Base-by-base conservation (phyloP, 1,140 invertebrate genomes). In the Trichoplusia ni region DNA sequence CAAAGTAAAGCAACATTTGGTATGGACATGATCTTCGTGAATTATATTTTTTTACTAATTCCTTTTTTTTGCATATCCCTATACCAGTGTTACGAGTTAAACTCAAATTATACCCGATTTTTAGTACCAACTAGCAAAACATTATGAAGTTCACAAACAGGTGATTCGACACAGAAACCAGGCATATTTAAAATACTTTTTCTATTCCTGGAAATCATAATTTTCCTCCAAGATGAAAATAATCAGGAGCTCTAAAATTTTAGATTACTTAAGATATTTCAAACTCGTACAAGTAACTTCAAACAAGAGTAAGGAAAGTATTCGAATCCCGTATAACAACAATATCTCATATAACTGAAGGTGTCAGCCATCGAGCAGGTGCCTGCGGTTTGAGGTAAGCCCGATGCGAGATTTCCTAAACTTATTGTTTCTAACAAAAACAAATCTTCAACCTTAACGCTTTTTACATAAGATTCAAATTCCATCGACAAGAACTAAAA, bases 281-380 rank as follows among this genome's bases (percentile, higher is more conserved):
- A 25, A 46, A 11, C 25, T 46, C 11, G 2, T 6, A 27, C 38
- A 40, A 21, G 19, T 19, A 14, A 2, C n/a, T 40, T 46, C 42
- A 46, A 46, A 46, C 8, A 14, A 46, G 11, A 27, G n/a, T 46
- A n/a, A 25, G 11, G 27, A 35, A 35, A 53, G 47, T n/a, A 27
- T 38, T 23, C 19, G 16, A 51, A 33, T 33, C 19, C 19, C 25
- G 11, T 33, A 44, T 59, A 44, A 31, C 54, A 19, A 59, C 25
- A 79, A 73, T 73, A 71, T 79, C 66, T 76, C 46, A 60, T 66
- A 70, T 64, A 69, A 60, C 49, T 64, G 54, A 72, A 77, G 70
- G 67, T 77, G 71, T 73, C 73, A 73, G 60, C 63, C 68, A 35
- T 66, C 64, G 61, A 70, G 62, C 69, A 72, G 76, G 63, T 75